Percentiles rank a stretch among this genome's conserved stretches.
Evolutionary conservation across 2,113 vertebrate genomes (phyloP).

Genomic region (Microcebus tavaratra): DNA sequence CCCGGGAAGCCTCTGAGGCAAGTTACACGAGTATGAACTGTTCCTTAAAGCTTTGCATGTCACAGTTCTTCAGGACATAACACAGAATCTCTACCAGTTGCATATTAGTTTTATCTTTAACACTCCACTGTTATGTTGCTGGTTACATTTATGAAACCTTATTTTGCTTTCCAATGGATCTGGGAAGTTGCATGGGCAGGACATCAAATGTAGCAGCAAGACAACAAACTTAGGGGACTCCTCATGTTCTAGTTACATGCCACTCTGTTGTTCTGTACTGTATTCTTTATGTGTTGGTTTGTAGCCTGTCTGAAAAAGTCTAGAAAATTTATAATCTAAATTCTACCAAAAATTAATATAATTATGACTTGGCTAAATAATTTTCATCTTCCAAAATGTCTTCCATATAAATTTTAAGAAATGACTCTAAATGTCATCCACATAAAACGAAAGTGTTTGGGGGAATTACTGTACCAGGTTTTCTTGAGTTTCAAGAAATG

Average conservation of each 20-base stretch:
- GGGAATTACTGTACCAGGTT: constrained; percentile 16
- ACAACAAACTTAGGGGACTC: neutral
- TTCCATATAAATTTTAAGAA: neutral
- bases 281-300: neutral
- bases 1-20: constrained; percentile 93
- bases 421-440: constrained; percentile 6
- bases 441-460: constrained; percentile 46
- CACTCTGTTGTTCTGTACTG: rapidly evolving
- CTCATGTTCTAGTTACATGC: rapidly evolving
- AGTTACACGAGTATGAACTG: neutral
- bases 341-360: neutral
- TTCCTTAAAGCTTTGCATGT: neutral
- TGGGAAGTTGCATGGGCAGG: neutral
- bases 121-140: neutral
- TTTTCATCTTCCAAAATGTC: constrained; percentile 29
- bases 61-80: neutral
- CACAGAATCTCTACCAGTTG: neutral
- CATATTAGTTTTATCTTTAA: neutral
- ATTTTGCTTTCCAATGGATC: neutral
- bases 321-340: neutral
- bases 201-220: neutral
- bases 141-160: neutral
- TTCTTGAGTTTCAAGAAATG: constrained; percentile 58
- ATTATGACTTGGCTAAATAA: neutral
- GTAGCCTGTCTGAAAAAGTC: neutral